Evolutionary conservation across 2,888 invertebrate species (phyloP), one percentile per base, ranked within the genome.

Genomic region (Horisme vitalbata): DNA sequence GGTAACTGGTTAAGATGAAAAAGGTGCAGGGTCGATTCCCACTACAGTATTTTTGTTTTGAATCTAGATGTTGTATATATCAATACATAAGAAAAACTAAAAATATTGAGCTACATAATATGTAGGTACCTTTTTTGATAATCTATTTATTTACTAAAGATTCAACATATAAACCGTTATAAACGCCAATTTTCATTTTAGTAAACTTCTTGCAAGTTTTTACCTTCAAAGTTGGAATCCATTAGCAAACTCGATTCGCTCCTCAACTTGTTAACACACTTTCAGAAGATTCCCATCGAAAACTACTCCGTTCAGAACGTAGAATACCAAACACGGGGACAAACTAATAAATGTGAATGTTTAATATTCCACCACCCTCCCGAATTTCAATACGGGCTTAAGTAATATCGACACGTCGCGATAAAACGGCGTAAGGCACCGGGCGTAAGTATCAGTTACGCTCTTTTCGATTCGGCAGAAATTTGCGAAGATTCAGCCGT

Each of bases 301-400:
- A 83, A 83, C 83, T 83, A 83, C 83, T 80, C 74, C 82, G 79
- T 75, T 85, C 82, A 79, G 76, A 82, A 80, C 82, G 76, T 83
- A 79, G 75, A 83, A 81, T 82, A 74, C 79, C 82, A 83, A 84
- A 85, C 83, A 83, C 81, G 79, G 79, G 85, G 83, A 84, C 83
- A 81, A 88, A 88, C 87, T 89, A 88, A 87, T 89, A 89, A 88
- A 86, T 83, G 83, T 83, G 80, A 86, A 88, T 86, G 86, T 86
- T 88, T 88, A 87, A 87, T 88, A 87, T 87, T 85, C 85, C 71
- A 74, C 65, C 55, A 39, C 52, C 61, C 60, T 47, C 45, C 47
- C 57, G 53, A 73, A 77, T 81, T 83, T 85, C 85, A 83, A 86
- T 84, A 85, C 78, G 79, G 74, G 79, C 79, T 83, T 80, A 79